phyloP scores from a whole-genome alignment of 2,797 vertebrate genomes.

The Nannoperca obscura region DNA sequence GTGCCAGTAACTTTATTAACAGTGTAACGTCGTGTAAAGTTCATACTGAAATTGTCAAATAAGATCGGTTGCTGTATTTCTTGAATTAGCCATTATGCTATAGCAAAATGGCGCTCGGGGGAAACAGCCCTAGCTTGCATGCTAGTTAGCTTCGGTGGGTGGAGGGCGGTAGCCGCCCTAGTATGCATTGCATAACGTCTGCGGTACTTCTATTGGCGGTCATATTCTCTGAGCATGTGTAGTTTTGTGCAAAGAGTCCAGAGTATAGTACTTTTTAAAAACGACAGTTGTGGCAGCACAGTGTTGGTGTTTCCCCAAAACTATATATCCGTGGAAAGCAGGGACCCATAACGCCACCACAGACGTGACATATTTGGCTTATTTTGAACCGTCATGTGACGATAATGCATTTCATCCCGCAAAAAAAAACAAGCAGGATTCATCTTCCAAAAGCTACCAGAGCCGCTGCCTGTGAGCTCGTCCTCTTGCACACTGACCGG shows the following conservation, averaged over 20 bases:
- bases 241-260: slow-evolving; percentile 27
- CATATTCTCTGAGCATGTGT: slow-evolving; percentile 57
- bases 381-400: slow-evolving; percentile 51
- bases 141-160: slow-evolving; percentile 82
- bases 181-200: slow-evolving; percentile 77
- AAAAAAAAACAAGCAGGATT: slow-evolving; percentile 4
- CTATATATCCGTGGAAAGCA: background rate
- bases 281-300: background rate
- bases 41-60: accelerated
- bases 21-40: accelerated
- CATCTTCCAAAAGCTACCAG: background rate
- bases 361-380: slow-evolving; percentile 32
- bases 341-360: slow-evolving; percentile 11
- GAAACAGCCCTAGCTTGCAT: slow-evolving; percentile 67
- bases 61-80: background rate
- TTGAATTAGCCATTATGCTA: slow-evolving; percentile 77
- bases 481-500: slow-evolving; percentile 20
- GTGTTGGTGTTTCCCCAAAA: background rate
- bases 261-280: background rate
- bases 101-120: slow-evolving; percentile 81
- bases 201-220: slow-evolving; percentile 70
- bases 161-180: slow-evolving; percentile 77
- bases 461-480: slow-evolving; percentile 1
- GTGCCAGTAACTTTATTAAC: accelerated
- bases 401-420: slow-evolving; percentile 29